phyloP scores from a whole-genome alignment of 2,113 vertebrate genomes.

The Sinocyclocheilus grahami region DNA sequence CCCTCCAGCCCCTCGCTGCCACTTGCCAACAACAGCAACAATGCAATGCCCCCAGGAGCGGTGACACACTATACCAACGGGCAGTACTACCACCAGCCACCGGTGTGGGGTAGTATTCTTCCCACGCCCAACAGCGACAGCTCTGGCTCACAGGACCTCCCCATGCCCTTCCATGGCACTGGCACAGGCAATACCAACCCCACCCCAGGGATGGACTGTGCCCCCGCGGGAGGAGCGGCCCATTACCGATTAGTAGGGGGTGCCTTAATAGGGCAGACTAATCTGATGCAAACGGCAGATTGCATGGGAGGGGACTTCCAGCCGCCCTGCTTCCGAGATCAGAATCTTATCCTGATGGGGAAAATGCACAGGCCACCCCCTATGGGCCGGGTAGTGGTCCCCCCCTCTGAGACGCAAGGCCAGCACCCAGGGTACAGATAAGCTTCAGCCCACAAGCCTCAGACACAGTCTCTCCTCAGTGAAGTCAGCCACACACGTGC shows the following conservation, averaged over 20 bases:
- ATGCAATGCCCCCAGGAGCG: constrained; percentile 85
- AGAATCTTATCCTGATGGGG: constrained; percentile 91
- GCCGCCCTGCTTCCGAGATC: constrained; percentile 97
- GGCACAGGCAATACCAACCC: constrained; percentile 77
- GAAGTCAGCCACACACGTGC: constrained; percentile 64
- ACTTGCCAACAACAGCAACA: constrained; percentile 81
- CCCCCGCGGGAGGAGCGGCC: constrained; percentile 77
- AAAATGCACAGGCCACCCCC: constrained; percentile 95
- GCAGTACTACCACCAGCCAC: constrained; percentile 92
- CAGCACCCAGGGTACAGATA: constrained; percentile 99
- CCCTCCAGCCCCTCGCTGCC: constrained; percentile 92
- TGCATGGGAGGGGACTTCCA: constrained; percentile 97
- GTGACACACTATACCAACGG: constrained; percentile 90
- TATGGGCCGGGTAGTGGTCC: constrained; percentile 79
- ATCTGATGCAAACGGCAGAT: constrained; percentile 95
- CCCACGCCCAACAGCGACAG: constrained; percentile 99
- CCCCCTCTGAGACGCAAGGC: constrained; percentile 87
- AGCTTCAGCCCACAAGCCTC: constrained; percentile 77
- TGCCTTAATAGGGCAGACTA: constrained; percentile 83
- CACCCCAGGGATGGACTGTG: constrained; percentile 87
- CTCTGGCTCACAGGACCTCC: constrained; percentile 96
- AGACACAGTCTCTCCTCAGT: constrained; percentile 57
- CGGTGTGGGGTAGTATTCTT: constrained; percentile 94
- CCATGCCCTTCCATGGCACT: constrained; percentile 87
- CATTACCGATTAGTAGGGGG: constrained; percentile 84